Conservation (phyloP, 1,140 invertebrate species). For the Coptotermes formosanus region DNA sequence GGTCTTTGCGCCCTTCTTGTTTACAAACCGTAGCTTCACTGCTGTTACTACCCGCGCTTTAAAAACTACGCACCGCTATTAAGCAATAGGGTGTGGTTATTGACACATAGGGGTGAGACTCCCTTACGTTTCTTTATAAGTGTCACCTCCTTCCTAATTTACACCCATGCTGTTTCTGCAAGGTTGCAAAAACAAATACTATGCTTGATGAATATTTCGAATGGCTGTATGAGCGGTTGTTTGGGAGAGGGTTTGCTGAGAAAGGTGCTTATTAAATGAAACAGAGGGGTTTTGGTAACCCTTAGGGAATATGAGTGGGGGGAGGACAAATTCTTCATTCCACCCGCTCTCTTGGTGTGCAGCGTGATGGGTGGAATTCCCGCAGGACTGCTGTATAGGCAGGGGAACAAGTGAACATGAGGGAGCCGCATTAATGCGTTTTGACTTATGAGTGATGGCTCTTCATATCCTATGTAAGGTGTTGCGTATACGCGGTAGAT, state of each 20-base stretch:
- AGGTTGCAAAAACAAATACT: slow-evolving; percentile 24
- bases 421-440: slow-evolving; percentile 17
- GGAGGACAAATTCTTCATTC: slow-evolving; percentile 2
- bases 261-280: slow-evolving; percentile 29
- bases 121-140: neutral
- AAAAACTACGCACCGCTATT: neutral
- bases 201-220: neutral
- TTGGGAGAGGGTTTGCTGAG: neutral
- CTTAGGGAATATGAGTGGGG: neutral
- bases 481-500: neutral
- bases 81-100: neutral
- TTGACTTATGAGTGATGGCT: slow-evolving; percentile 18
- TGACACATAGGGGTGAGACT: neutral
- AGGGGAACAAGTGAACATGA: neutral
- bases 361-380: neutral
- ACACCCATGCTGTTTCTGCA: neutral
- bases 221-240: neutral
- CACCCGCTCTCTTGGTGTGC: neutral
- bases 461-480: neutral
- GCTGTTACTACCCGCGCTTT: neutral
- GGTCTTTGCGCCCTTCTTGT: neutral
- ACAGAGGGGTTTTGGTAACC: slow-evolving; percentile 14
- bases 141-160: slow-evolving; percentile 20
- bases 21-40: neutral
- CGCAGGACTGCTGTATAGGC: neutral